These are phyloP conservation scores for Xanthia icteritia DNA, from an alignment of 2,888 invertebrate genomes.

Conservation along the genomic window DNA sequence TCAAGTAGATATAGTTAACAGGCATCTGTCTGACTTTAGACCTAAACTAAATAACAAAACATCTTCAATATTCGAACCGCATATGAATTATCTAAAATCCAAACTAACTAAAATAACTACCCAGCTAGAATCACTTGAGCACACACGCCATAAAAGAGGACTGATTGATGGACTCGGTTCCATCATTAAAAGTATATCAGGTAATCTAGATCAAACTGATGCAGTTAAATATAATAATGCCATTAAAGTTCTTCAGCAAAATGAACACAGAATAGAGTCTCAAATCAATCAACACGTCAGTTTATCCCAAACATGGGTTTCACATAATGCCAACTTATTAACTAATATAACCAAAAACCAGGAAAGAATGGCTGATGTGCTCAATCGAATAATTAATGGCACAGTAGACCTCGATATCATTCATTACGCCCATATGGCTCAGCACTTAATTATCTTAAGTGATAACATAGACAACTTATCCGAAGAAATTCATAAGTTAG, in stretches of 20 bases:
- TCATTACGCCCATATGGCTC: constrained; percentile 3
- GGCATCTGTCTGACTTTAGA: too few relatives aligned
- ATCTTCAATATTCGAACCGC: not conserved
- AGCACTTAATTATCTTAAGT: not conserved
- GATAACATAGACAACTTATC: not conserved
- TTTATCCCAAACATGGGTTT: not conserved
- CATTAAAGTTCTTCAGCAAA: not conserved
- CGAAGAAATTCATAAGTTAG: too few relatives aligned
- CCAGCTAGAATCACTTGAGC: not conserved
- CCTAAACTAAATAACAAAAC: too few relatives aligned
- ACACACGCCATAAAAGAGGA: not conserved
- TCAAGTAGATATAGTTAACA: too few relatives aligned
- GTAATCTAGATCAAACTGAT: not conserved
- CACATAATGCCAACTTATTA: too few relatives aligned
- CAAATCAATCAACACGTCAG: not conserved
- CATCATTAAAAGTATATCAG: not conserved
- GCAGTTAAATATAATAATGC: constrained; percentile 2
- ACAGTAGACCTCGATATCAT: not conserved
- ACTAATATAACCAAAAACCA: constrained; percentile 7
- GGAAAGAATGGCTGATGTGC: not conserved
- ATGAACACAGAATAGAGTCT: too few relatives aligned
- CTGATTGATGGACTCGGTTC: not conserved
- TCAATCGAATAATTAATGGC: constrained; percentile 1
- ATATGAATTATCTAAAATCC: not conserved
- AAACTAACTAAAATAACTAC: not conserved